A percentile compares a stretch with the other conserved stretches of the same genome.
phyloP scores from a whole-genome alignment of 2,113 vertebrate species.

The Eonycteris spelaea region DNA sequence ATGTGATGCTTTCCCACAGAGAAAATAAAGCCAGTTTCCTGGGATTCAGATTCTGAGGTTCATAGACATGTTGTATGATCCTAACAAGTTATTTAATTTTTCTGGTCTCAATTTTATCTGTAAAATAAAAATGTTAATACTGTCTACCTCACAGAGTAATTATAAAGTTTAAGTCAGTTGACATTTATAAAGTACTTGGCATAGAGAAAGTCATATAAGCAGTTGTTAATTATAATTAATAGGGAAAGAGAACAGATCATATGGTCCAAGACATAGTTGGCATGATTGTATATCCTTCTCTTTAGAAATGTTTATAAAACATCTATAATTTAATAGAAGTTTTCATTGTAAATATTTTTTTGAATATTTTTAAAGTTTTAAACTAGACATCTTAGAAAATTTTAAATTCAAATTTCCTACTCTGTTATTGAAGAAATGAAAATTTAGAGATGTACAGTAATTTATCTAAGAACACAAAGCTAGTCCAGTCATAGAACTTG shows the following conservation, averaged over 20 bases:
- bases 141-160: background rate
- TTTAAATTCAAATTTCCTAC: background rate
- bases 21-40: background rate
- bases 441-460: background rate
- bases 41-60: background rate
- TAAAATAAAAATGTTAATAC: background rate
- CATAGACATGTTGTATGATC: background rate
- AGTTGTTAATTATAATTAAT: background rate
- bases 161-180: background rate
- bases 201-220: background rate
- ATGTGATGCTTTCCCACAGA: background rate
- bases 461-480: background rate
- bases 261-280: background rate
- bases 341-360: background rate
- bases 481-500: slow-evolving; percentile 17
- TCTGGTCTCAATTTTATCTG: background rate
- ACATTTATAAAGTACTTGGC: background rate
- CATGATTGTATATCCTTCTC: background rate
- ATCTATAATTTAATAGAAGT: background rate
- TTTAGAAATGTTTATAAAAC: background rate
- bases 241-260: background rate
- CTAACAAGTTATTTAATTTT: background rate
- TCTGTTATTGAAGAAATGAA: background rate
- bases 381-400: background rate
- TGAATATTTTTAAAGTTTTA: background rate